A percentile compares a stretch with the other conserved stretches of the same genome.
Evolutionary conservation across 2,113 vertebrate genomes (phyloP).

Genomic region (Porphyrio hochstetteri): DNA sequence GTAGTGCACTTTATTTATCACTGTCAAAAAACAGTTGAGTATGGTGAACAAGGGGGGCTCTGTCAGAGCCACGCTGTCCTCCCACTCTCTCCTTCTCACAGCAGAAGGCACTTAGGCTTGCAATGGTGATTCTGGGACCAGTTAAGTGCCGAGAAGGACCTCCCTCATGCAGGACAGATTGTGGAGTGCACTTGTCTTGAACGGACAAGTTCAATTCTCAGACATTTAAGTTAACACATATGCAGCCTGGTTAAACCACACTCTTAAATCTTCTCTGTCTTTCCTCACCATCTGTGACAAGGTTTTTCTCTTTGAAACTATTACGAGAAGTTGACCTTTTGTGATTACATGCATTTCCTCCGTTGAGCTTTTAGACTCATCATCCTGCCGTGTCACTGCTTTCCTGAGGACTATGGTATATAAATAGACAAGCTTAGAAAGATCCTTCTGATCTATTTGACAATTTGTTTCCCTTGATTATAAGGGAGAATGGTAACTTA

Average conservation of each 20-base stretch:
- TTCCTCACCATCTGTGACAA: constrained; percentile 36
- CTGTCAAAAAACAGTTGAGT: neutral
- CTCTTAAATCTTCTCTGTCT: constrained; percentile 37
- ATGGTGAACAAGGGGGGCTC: neutral
- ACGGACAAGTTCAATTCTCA: neutral
- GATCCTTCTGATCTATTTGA: neutral
- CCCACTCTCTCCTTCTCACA: rapidly evolving
- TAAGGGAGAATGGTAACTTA: neutral
- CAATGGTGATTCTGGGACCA: neutral
- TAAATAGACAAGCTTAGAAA: constrained; percentile 34
- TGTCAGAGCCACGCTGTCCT: neutral
- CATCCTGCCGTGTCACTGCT: neutral
- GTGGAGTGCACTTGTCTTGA: neutral
- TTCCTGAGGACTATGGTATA: neutral
- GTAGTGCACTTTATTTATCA: neutral
- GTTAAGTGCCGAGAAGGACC: neutral
- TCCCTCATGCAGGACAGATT: neutral
- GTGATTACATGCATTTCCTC: constrained; percentile 35
- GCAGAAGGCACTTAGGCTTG: neutral
- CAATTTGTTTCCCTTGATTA: neutral
- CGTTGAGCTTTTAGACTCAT: constrained; percentile 24
- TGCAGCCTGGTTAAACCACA: constrained; percentile 34
- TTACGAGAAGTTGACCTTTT: neutral
- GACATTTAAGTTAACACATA: constrained; percentile 11
- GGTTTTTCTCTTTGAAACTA: constrained; percentile 48